A percentile compares a stretch with the other conserved stretches of the same genome.
These are phyloP conservation scores for Gymnorhina tibicen DNA, from an alignment of 2,113 vertebrate species.

Conservation along the genomic window DNA sequence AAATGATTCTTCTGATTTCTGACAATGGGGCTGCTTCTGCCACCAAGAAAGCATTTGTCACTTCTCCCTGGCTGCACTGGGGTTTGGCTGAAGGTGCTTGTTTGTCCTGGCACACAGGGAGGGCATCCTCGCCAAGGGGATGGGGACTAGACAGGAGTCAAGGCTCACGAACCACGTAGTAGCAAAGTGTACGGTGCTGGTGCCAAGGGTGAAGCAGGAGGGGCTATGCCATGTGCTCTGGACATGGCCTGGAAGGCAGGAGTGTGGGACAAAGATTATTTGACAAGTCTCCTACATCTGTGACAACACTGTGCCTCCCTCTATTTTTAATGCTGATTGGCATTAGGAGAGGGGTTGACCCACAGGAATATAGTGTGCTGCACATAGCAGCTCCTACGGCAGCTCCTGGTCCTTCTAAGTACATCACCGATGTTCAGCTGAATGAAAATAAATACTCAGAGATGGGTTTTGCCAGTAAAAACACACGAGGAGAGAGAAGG, in stretches of 20 bases:
- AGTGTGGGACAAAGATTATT: neutral
- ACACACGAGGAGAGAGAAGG: neutral
- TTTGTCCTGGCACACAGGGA: neutral
- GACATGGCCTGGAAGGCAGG: neutral
- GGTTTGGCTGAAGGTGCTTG: neutral
- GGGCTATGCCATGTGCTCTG: neutral
- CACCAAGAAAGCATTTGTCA: neutral
- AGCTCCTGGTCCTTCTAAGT: neutral
- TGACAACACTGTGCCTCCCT: neutral
- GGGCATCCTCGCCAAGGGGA: neutral
- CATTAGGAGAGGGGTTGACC: neutral
- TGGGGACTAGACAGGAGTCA: fast-evolving
- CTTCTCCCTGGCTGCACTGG: neutral
- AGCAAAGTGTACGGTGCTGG: neutral
- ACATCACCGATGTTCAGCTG: neutral
- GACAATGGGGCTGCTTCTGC: neutral
- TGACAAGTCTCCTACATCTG: neutral
- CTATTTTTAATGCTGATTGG: neutral
- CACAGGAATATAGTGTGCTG: neutral
- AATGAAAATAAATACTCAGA: conserved; percentile 5
- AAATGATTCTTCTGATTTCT: neutral
- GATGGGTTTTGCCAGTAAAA: neutral
- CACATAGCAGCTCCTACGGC: neutral
- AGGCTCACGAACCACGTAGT: fast-evolving
- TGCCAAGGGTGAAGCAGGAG: neutral